Evolutionary conservation across 1,140 invertebrate species (phyloP).

Genomic region (Drosophila pachea): DNA sequence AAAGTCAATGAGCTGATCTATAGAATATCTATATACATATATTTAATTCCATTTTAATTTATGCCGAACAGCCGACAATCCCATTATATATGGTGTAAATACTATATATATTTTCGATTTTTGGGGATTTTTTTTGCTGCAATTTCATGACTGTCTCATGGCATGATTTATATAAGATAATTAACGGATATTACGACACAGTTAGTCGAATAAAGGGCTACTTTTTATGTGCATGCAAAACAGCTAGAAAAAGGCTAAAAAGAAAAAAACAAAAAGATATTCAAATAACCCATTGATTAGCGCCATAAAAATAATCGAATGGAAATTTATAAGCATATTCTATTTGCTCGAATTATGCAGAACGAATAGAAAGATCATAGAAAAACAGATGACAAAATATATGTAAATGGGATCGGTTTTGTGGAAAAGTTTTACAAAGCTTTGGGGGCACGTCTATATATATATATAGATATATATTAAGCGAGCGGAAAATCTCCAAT

Average conservation of each 20-base stretch:
- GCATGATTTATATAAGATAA: slow-evolving; percentile 2
- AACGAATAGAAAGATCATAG: not conserved
- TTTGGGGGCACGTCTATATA: too few relatives aligned
- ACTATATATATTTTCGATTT: not conserved
- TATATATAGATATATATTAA: not conserved
- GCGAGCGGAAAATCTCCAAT: too few relatives aligned
- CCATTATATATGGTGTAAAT: slow-evolving; percentile 5
- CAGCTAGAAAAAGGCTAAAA: slow-evolving; percentile 5
- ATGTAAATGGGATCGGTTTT: slow-evolving; percentile 1
- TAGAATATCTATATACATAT: not conserved
- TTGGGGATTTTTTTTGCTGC: slow-evolving; percentile 16
- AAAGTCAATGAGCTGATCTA: slow-evolving; percentile 18
- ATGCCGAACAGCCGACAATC: slow-evolving; percentile 17
- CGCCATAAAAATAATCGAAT: not conserved
- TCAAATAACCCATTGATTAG: not conserved
- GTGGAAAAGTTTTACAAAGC: too few relatives aligned
- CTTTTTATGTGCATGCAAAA: slow-evolving; percentile 16
- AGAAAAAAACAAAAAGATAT: not conserved
- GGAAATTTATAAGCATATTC: not conserved
- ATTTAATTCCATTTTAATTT: slow-evolving; percentile 15
- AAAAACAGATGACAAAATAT: slow-evolving; percentile 4
- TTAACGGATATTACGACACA: not conserved
- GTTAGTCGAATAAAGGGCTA: not conserved
- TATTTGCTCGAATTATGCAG: not conserved
- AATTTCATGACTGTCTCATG: not conserved